Conservation (phyloP, 2,113 vertebrate genomes). For the Oceanites oceanicus region DNA sequence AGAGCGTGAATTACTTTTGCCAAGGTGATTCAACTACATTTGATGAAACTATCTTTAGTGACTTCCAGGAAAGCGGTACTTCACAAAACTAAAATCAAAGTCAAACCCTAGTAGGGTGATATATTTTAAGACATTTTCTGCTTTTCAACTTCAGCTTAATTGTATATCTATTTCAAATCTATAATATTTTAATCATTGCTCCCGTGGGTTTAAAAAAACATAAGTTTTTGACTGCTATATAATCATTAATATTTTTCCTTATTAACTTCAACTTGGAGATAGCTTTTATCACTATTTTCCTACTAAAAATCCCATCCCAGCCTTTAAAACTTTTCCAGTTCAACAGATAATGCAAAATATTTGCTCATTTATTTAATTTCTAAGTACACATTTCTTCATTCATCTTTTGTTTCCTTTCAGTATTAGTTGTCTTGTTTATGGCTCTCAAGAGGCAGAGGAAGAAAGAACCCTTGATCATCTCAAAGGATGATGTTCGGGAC, state of each 20-base stretch:
- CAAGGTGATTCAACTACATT: neutral
- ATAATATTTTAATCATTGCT: neutral
- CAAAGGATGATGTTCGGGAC: conserved; percentile 82
- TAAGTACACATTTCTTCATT: neutral
- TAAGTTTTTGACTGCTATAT: neutral
- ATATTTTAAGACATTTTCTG: neutral
- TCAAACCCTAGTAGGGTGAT: neutral
- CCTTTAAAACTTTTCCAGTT: neutral
- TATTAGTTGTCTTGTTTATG: conserved; percentile 77
- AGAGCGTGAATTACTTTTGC: neutral
- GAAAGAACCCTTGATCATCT: conserved; percentile 81
- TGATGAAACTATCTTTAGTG: neutral
- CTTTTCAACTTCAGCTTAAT: neutral
- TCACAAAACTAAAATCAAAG: neutral
- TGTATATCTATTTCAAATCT: neutral
- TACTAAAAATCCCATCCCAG: neutral
- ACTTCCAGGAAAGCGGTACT: neutral
- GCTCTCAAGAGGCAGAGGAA: conserved; percentile 78
- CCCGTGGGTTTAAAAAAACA: neutral
- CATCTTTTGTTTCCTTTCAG: conserved; percentile 46
- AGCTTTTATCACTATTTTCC: neutral
- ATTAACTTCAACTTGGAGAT: neutral
- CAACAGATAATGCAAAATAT: neutral
- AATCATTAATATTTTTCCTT: neutral
- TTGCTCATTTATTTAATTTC: neutral